Evolutionary conservation across 1,140 invertebrate species (phyloP).

Genomic region (Ostrea denselamellosa): DNA sequence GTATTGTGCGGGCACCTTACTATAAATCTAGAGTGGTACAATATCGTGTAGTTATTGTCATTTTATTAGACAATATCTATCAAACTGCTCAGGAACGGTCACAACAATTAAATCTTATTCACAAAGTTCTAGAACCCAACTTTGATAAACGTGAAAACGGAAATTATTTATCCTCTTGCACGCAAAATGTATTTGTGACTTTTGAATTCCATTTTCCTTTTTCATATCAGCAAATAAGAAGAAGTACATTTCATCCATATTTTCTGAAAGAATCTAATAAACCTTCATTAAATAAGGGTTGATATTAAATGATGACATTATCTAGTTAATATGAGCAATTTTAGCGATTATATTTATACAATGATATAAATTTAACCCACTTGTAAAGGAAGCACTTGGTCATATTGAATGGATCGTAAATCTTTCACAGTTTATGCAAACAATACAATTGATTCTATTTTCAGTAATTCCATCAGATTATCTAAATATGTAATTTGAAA

Average conservation of each 20-base stretch:
- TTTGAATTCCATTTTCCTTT: not conserved
- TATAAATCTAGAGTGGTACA: not conserved
- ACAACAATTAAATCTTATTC: constrained; percentile 9
- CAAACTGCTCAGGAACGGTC: not conserved
- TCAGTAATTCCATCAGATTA: not conserved
- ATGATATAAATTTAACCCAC: not conserved
- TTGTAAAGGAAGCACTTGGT: not conserved
- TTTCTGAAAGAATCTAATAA: not conserved
- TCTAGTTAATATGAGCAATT: constrained; percentile 7
- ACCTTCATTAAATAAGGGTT: not conserved
- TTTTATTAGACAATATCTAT: not conserved
- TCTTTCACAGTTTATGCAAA: constrained; percentile 27
- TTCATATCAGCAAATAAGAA: not conserved
- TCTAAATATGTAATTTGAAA: constrained; percentile 30
- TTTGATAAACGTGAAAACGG: not conserved
- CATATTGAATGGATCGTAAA: constrained; percentile 26
- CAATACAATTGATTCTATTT: constrained; percentile 24
- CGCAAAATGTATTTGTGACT: constrained; percentile 12
- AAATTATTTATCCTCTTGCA: constrained; percentile 30
- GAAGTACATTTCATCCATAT: constrained; percentile 14
- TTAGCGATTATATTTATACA: constrained; percentile 23
- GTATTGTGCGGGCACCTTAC: no score
- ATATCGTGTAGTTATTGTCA: not conserved
- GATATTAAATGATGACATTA: constrained; percentile 1
- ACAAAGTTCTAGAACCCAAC: constrained; percentile 23